phyloP scores from a whole-genome alignment of 2,113 vertebrate species.

The Gallinago jamesoni region DNA sequence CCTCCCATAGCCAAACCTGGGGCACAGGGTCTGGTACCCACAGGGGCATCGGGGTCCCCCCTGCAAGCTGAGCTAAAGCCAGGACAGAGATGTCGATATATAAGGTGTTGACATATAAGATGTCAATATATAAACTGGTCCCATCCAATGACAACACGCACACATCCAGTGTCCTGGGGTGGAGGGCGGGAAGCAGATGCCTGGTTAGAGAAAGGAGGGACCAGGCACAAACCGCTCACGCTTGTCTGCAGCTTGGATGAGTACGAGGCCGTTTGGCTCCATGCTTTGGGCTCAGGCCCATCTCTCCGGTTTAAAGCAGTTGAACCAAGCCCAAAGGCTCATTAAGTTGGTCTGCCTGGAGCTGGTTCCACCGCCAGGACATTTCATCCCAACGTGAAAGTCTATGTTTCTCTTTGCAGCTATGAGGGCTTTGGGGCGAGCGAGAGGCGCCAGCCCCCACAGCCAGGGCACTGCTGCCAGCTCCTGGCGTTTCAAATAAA shows the following conservation, averaged over 20 bases:
- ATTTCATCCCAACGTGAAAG: neutral
- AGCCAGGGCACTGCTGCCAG: neutral
- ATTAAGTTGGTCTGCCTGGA: neutral
- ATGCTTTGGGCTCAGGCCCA: neutral
- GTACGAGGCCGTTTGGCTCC: neutral
- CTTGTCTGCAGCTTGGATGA: neutral
- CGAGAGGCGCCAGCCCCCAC: neutral
- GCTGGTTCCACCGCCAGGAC: neutral
- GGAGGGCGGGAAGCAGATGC: neutral
- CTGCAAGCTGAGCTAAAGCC: neutral
- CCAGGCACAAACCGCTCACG: neutral
- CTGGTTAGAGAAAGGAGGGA: slow-evolving; percentile 1
- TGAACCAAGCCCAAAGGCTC: neutral
- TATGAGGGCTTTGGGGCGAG: accelerated
- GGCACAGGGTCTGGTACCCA: neutral
- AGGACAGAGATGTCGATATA: neutral
- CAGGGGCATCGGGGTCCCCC: accelerated
- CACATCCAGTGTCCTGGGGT: accelerated
- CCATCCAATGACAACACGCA: neutral
- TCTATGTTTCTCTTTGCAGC: neutral
- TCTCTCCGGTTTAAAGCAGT: neutral
- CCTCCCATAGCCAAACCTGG: neutral
- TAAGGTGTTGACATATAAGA: neutral
- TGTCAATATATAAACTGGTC: neutral
- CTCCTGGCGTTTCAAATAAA: neutral